Conservation (phyloP, 1,140 invertebrate genomes). For the Macrostomum lignano region DNA sequence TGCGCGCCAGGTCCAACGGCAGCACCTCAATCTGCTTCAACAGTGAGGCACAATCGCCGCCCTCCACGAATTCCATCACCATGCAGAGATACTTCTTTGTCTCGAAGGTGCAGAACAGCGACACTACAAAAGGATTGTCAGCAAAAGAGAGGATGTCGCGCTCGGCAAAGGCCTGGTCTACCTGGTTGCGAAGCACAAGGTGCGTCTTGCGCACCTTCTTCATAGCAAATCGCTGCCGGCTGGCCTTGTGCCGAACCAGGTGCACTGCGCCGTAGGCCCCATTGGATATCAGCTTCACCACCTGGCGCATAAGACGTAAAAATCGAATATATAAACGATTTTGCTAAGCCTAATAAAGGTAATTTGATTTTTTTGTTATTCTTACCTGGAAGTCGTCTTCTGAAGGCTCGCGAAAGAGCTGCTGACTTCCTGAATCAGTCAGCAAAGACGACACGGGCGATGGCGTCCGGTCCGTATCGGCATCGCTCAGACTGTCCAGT, state of each 20-base stretch:
- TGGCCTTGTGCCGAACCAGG: conserved; percentile 73
- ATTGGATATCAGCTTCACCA: conserved; percentile 91
- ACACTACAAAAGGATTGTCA: conserved; percentile 96
- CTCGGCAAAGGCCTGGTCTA: conserved; percentile 92
- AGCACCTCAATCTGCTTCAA: conserved; percentile 61
- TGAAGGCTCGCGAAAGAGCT: no score
- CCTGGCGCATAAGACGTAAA: no score
- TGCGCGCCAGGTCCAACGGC: conserved; percentile 66
- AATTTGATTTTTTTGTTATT: no score
- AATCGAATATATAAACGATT: no score
- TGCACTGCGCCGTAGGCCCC: conserved; percentile 64
- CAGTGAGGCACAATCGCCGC: conserved; percentile 82
- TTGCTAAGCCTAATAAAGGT: no score
- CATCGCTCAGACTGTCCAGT: no score
- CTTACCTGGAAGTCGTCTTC: no score
- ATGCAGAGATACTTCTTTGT: conserved; percentile 83
- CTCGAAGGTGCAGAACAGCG: conserved; percentile 96
- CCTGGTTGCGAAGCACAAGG: conserved; percentile 78
- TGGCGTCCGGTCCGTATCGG: no score
- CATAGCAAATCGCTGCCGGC: conserved; percentile 74
- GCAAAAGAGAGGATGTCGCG: conserved; percentile 94
- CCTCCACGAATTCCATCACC: conserved; percentile 97
- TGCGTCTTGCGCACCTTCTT: conserved; percentile 99
- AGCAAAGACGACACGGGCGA: no score
- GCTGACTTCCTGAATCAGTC: no score